Evolutionary conservation across 1,140 invertebrate species (phyloP).

Genomic region (Lethocerus indicus): DNA sequence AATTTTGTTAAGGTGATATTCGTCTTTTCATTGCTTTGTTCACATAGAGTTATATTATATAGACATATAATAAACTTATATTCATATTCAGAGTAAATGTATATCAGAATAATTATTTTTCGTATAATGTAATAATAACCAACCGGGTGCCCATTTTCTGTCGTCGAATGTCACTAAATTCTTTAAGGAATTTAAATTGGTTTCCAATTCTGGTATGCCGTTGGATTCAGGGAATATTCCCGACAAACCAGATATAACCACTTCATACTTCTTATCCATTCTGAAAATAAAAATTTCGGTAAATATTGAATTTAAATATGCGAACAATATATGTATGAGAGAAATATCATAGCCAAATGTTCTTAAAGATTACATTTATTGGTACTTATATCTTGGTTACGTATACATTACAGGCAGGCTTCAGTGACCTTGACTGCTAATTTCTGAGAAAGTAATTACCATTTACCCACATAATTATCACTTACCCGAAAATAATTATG

Average conservation of each 20-base stretch:
- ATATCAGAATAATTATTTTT: not conserved
- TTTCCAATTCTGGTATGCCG: constrained; percentile 37
- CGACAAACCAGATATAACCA: constrained; percentile 43
- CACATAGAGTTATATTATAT: not conserved
- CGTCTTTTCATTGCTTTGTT: not conserved
- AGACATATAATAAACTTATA: not conserved
- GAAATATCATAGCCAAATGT: too few relatives aligned
- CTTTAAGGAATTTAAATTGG: constrained; percentile 34
- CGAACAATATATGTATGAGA: too few relatives aligned
- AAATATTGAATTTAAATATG: too few relatives aligned
- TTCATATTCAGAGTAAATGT: not conserved
- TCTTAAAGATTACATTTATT: too few relatives aligned
- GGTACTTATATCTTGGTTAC: too few relatives aligned
- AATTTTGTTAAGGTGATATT: not conserved
- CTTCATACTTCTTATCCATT: constrained; percentile 23
- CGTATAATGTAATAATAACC: not conserved
- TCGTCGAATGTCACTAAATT: constrained; percentile 42
- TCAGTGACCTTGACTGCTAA: too few relatives aligned
- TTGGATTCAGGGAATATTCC: constrained; percentile 41
- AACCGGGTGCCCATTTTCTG: constrained; percentile 27
- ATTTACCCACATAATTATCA: too few relatives aligned
- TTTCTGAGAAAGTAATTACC: too few relatives aligned
- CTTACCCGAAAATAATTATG: too few relatives aligned
- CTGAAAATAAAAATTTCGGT: too few relatives aligned
- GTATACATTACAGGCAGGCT: too few relatives aligned